Base-by-base conservation (phyloP, 2,888 invertebrate species). In the Cyclophora albipunctata region DNA sequence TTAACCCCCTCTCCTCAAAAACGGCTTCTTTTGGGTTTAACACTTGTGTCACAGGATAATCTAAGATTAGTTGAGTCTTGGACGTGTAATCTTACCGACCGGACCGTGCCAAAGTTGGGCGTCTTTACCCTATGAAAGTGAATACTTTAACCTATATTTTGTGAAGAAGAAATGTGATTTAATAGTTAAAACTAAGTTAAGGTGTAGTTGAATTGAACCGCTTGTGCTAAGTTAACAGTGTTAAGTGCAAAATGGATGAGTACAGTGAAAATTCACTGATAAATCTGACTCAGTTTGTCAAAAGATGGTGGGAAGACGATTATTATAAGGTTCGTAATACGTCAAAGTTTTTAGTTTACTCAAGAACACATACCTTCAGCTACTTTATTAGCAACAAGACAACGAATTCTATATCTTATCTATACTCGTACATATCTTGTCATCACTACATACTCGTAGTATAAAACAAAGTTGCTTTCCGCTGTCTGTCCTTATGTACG, bases 281-380 rank as follows among this genome's bases (percentile, higher is more conserved):
- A 20, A 78, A 78, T 60, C 60, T 85, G 49, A 69, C 73, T 7
- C 73, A 71, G 58, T 85, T 84, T 55, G 81, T 84, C 4, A 81
- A 78, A 57, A 71, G 84, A 2, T 86, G 84, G 84, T 84, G 84
- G 83, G 79, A 84, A 62, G 79, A 83, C 45, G 76, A 70, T 59
- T 74, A 77, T 63, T 45, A 57, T 40, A 69, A 82, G 83, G 84
- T 83, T 67, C 20, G 69, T 71, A 45, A n/a, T 5, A n/a, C 34
- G 4, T 20, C 2, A 1, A 20, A 20, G 20, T 20, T 20, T 42
- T 33, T 3, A 20, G 20, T 20, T 20, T 20, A 1, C 20, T 20
- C 20, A 20, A 20, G 20, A 20, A 20, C 20, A 2, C 3, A 34
- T 20, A 5, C 6, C 3, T 4, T 20, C 20, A 20, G 20, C 20